Base-by-base conservation (phyloP, 2,888 invertebrate genomes). In the Caenorhabditis panamensis region DNA sequence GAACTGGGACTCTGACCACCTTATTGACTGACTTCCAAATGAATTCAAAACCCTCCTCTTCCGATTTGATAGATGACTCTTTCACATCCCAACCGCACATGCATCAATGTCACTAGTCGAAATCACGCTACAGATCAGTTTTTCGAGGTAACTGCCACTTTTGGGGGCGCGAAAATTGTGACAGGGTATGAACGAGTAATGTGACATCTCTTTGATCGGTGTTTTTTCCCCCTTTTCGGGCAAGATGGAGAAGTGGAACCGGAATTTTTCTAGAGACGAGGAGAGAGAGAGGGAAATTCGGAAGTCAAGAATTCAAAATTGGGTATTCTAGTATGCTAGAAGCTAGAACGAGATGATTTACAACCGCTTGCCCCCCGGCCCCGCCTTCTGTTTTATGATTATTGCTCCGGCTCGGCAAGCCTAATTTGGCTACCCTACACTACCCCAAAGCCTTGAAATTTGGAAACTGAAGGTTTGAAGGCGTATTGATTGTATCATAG, bases 21-120 rank as follows among this genome's bases (percentile, higher is more conserved):
- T n/a, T n/a, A n/a, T n/a, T n/a, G n/a, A n/a, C n/a, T n/a, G n/a
- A n/a, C n/a, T n/a, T n/a, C 41, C 9, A 28, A n/a, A 44, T 22
- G 18, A 24, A 49, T 44, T 49, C 59, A 41, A 58, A 73, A 62
- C n/a, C n/a, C n/a, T n/a, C n/a, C n/a, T n/a, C n/a, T n/a, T n/a
- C n/a, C n/a, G n/a, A n/a, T 44, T 71, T 63, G 71, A 63, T 71
- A 54, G 47, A 58, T 59, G 53, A 31, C 61, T 54, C 61, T 67
- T 56, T 62, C 37, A 49, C 16, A 56, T 26, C 53, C 72, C 31
- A 13, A 22, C 76, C 68, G 58, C 68, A 53, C 24, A 68, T 76
- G 68, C 68, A 76, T 68, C 75, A 76, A 67, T 62, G 76, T 76
- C 76, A 76, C n/a, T n/a, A n/a, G n/a, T n/a, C n/a, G n/a, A n/a